phyloP scores from a whole-genome alignment of 2,888 invertebrate species.

The Eumerus sabulonum region DNA sequence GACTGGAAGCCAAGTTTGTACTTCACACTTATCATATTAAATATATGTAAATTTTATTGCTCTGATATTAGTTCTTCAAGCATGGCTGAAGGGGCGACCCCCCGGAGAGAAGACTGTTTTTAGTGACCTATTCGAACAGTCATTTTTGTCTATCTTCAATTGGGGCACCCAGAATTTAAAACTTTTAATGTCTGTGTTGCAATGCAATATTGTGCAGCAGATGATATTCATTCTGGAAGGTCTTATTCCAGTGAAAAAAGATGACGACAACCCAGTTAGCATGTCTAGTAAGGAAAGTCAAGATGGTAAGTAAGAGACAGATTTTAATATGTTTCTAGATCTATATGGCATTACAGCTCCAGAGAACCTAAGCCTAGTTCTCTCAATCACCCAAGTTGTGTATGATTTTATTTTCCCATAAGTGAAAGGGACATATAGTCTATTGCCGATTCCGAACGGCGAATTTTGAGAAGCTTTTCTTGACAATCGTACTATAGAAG shows the following conservation, averaged over 20 bases:
- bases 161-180: slow-evolving; percentile 92
- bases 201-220: slow-evolving; percentile 94
- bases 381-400: no score
- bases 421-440: no score
- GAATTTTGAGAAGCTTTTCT: no score
- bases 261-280: slow-evolving; percentile 81
- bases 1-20: slow-evolving; percentile 90
- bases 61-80: slow-evolving; percentile 83
- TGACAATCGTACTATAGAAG: no score
- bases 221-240: slow-evolving; percentile 92
- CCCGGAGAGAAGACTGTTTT: slow-evolving; percentile 84
- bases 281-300: slow-evolving; percentile 80
- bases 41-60: background rate
- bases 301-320: slow-evolving; percentile 76
- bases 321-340: no score
- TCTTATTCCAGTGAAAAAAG: slow-evolving; percentile 87
- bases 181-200: slow-evolving; percentile 91
- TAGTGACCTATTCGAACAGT: slow-evolving; percentile 86
- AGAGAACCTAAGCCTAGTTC: no score
- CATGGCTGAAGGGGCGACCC: slow-evolving; percentile 88
- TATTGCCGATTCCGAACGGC: no score
- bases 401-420: no score
- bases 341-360: no score
- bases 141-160: slow-evolving; percentile 86
- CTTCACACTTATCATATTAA: background rate